Evolutionary conservation across 1,140 invertebrate species (phyloP), one percentile per base, ranked within the genome.

Genomic region (Glomeris maerens): DNA sequence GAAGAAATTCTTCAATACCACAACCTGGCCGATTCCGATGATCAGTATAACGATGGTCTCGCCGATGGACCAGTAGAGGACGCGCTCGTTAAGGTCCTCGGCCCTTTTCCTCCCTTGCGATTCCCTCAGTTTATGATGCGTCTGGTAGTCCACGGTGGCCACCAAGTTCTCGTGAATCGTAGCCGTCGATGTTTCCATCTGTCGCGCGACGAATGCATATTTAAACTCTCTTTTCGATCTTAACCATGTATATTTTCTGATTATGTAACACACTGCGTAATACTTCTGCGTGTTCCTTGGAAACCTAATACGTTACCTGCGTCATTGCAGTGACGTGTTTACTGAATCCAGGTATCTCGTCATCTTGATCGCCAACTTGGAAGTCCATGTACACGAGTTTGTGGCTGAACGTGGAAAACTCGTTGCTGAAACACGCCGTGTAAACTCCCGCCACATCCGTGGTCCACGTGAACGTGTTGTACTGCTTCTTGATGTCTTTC

Each of bases 361-460:
- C 68, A 66, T 97, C 91, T 4, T 5, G 10, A 27, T 94, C 87
- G 1, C 92, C 92, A 27, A 93, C 85, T 79, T 93, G 87, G 58
- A 97, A 87, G 67, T 98, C 94, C 81, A 99, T 89, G 67, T 98
- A 99, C 10, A 99, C 87, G 52, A 98, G 76, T 73, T 99, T 99
- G 62, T 99, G 95, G n/a, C 91, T 94, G 70, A 98, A 97, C 31
- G 94, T 97, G 38, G 94, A 98, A 67, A 99, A 99, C 68, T 98
- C 93, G 72, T 99, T 99, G 62, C 91, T 95, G 66, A 99, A 99
- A 69, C 96, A 99, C 13, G 84, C 84, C 39, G 65, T 67, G 57
- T 65, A 67, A 3, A 84, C 73, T 52, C 89, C 88, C 52, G 75
- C 72, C 38, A 76, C 63, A 49, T 79, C 72, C 4, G 91, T 77